phyloP scores from a whole-genome alignment of 1,140 invertebrate genomes.

The Pogonomyrmex californicus region DNA sequence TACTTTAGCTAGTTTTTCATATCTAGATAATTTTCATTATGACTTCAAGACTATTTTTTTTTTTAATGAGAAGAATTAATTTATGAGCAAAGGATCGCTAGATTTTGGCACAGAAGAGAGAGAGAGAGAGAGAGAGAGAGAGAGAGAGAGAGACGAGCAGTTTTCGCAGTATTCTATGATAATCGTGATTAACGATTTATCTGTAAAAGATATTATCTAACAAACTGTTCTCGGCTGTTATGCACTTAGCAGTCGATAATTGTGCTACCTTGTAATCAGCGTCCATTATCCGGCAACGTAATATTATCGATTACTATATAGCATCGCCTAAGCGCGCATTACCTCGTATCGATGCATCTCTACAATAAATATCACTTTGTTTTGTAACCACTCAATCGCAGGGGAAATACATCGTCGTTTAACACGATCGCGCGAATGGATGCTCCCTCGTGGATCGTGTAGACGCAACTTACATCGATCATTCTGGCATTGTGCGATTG shows the following conservation, averaged over 20 bases:
- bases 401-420: slow-evolving; percentile 33
- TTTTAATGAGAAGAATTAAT: no score
- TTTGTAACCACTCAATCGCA: slow-evolving; percentile 43
- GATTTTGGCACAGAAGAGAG: not conserved
- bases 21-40: no score
- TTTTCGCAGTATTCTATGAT: not conserved
- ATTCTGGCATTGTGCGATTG: not conserved
- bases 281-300: slow-evolving; percentile 37
- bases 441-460: not conserved
- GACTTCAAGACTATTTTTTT: no score
- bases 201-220: slow-evolving; percentile 15
- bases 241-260: slow-evolving; percentile 47
- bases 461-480: slow-evolving; percentile 4
- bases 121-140: no score
- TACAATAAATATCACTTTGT: slow-evolving; percentile 43
- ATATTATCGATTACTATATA: slow-evolving; percentile 52
- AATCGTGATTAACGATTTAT: slow-evolving; percentile 5
- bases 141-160: not conserved
- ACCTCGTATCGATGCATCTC: slow-evolving; percentile 49
- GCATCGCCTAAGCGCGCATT: slow-evolving; percentile 26
- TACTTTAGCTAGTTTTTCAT: no score
- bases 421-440: slow-evolving; percentile 27
- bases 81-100: not conserved
- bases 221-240: not conserved
- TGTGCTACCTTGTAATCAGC: slow-evolving; percentile 35